Conservation (phyloP, 92 coral and sea anemone genomes). For the Phenganax subtilis region DNA sequence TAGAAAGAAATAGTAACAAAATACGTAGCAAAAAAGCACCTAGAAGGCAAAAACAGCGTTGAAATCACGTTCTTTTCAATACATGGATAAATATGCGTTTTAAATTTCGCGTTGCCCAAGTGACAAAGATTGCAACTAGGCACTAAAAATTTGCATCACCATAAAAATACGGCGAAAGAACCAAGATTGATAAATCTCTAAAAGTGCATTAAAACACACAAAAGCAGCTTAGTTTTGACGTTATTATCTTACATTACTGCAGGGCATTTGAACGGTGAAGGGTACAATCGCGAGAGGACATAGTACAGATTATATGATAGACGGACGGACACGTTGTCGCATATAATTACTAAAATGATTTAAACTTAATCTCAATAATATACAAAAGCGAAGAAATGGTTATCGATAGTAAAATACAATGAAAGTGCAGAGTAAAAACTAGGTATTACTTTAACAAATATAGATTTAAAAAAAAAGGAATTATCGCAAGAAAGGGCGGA, state of each 20-base stretch:
- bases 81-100: not conserved
- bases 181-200: not conserved
- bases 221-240: not conserved
- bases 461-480: conserved; percentile 1
- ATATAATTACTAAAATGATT: conserved; percentile 5
- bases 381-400: not conserved
- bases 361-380: too few relatives aligned
- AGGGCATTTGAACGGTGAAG: not conserved
- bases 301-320: not conserved
- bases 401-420: not conserved
- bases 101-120: not conserved
- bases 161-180: not conserved
- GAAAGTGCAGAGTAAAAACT: not conserved
- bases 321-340: conserved; percentile 13
- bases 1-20: too few relatives aligned
- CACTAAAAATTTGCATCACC: not conserved
- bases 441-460: not conserved
- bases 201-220: not conserved
- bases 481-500: not conserved
- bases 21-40: not conserved
- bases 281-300: not conserved
- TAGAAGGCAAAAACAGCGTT: not conserved
- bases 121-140: conserved; percentile 7
- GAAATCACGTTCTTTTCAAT: not conserved
- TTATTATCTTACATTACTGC: not conserved